Percentiles rank a stretch among this genome's conserved stretches.
phyloP scores from a whole-genome alignment of 1,140 invertebrate genomes.

The Tribolium castaneum region DNA sequence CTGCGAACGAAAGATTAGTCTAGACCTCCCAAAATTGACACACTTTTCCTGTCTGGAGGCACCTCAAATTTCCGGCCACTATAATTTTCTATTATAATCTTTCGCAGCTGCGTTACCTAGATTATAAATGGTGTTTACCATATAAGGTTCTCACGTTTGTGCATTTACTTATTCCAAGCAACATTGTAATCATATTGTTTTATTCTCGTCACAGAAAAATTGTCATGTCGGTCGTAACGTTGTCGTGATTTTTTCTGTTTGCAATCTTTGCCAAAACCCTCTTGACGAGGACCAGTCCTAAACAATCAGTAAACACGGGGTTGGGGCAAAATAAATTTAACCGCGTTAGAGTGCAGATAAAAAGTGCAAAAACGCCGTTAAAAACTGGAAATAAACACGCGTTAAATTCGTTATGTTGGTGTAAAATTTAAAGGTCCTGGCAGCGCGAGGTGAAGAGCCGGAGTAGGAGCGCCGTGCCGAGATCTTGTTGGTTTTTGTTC shows the following conservation, averaged over 20 bases:
- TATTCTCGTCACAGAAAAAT: background rate
- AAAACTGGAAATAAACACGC: background rate
- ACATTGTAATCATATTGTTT: too few species aligned
- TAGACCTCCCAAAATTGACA: background rate
- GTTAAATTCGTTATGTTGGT: background rate
- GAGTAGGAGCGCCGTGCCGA: background rate
- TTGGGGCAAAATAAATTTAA: background rate
- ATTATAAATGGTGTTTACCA: background rate
- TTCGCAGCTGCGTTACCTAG: background rate
- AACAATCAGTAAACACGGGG: background rate
- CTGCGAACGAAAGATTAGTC: background rate
- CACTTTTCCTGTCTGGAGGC: background rate
- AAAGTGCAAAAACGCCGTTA: background rate
- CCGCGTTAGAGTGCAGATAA: background rate
- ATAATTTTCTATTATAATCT: background rate
- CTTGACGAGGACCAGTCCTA: background rate
- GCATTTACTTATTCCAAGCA: background rate
- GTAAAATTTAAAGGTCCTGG: conserved; percentile 23
- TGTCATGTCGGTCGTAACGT: background rate
- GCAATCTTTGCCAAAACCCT: background rate
- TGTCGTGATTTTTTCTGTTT: background rate
- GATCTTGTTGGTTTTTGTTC: conserved; percentile 12
- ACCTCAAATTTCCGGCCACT: background rate
- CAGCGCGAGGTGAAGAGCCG: conserved; percentile 26
- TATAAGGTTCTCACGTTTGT: background rate